These are phyloP conservation scores for Pristionchus entomophagus DNA, from an alignment of 2,888 invertebrate genomes.

Conservation along the genomic window DNA sequence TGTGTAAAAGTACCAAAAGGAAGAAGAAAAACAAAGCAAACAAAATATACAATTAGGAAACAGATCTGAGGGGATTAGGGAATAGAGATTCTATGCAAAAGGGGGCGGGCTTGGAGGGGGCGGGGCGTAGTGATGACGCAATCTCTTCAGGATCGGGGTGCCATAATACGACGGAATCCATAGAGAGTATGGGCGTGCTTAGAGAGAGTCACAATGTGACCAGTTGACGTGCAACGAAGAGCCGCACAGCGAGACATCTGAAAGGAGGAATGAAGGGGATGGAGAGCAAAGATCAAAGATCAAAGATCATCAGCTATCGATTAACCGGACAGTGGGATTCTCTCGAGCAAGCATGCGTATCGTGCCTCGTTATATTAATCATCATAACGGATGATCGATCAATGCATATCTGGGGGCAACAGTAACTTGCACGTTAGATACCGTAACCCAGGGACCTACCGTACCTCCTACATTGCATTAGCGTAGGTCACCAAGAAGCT, in stretches of 20 bases:
- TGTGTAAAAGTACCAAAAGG: slow-evolving; percentile 32
- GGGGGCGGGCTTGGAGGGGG: no score
- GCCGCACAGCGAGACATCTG: slow-evolving; percentile 72
- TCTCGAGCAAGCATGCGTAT: not conserved
- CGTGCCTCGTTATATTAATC: no score
- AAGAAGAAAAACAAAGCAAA: not conserved
- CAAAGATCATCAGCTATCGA: not conserved
- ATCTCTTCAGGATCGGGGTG: not conserved
- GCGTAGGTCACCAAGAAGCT: no score
- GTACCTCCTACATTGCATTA: no score
- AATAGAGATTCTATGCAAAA: no score
- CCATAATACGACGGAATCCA: slow-evolving; percentile 56
- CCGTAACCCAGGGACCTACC: no score
- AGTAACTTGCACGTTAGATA: no score
- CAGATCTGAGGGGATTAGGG: not conserved
- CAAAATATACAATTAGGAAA: slow-evolving; percentile 35
- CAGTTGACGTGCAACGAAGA: slow-evolving; percentile 66
- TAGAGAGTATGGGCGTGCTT: slow-evolving; percentile 71
- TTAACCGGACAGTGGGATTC: not conserved
- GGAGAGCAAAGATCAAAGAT: slow-evolving; percentile 29
- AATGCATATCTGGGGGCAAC: no score
- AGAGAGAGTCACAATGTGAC: slow-evolving; percentile 69
- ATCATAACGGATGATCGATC: no score
- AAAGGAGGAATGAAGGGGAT: slow-evolving; percentile 50
- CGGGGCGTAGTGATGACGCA: not conserved